A percentile compares a stretch with the other conserved stretches of the same genome.
Evolutionary conservation across 2,888 invertebrate species (phyloP).

Genomic region (Agonopterix arenella): DNA sequence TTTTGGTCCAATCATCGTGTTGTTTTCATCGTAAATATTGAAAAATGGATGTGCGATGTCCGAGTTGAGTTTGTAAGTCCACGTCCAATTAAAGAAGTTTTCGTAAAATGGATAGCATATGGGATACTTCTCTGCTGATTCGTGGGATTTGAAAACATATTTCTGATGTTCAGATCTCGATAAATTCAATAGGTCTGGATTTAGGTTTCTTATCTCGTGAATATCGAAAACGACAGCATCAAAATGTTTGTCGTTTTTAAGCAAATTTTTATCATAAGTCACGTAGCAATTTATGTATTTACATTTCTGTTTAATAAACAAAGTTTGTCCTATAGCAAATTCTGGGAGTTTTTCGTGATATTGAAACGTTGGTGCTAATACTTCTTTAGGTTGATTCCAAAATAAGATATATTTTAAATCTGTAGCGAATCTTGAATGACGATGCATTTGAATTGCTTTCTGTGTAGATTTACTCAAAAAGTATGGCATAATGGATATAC

Average conservation of each 20-base stretch:
- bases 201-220: conserved; percentile 31
- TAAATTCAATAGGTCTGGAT: conserved; percentile 25
- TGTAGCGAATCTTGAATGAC: conserved; percentile 25
- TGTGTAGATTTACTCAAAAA: conserved; percentile 16
- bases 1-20: conserved; percentile 42
- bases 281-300: conserved; percentile 53
- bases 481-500: conserved; percentile 35
- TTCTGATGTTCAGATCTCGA: conserved; percentile 39
- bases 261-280: conserved; percentile 40
- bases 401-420: conserved; percentile 60
- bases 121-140: conserved; percentile 41
- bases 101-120: conserved; percentile 46
- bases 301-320: conserved; percentile 54
- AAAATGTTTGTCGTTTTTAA: conserved; percentile 35
- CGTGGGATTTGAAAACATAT: conserved; percentile 53
- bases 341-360: conserved; percentile 14
- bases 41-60: conserved; percentile 53
- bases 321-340: conserved; percentile 34
- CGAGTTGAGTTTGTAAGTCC: conserved; percentile 60
- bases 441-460: background rate
- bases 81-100: conserved; percentile 62
- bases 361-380: conserved; percentile 12
- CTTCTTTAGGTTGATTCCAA: conserved; percentile 34
- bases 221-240: conserved; percentile 54
- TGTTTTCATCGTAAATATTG: conserved; percentile 31